A percentile compares a stretch with the other conserved stretches of the same genome.
Evolutionary conservation across 2,888 invertebrate genomes (phyloP).

Genomic region (Eupeodes luniger): DNA sequence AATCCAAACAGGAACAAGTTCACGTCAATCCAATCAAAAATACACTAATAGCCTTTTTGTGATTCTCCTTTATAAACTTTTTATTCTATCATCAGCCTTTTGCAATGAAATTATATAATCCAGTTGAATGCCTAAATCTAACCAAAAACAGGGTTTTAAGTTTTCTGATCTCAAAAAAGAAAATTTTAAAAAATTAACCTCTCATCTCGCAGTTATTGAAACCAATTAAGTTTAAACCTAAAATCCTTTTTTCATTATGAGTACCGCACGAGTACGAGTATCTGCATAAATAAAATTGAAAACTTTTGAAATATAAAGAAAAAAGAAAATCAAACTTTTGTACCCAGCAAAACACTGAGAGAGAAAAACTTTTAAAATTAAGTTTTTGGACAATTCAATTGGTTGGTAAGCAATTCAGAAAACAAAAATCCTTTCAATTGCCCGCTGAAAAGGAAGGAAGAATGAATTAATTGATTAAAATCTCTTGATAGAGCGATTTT

Average conservation of each 20-base stretch:
- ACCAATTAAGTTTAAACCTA: slow-evolving; percentile 61
- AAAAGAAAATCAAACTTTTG: slow-evolving; percentile 15
- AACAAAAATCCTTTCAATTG: slow-evolving; percentile 36
- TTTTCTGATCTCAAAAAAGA: not conserved
- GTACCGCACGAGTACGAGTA: too few species aligned
- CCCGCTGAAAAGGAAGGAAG: slow-evolving; percentile 8
- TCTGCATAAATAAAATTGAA: slow-evolving; percentile 32
- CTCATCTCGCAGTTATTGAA: slow-evolving; percentile 50
- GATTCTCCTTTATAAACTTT: not conserved
- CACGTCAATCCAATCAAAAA: not conserved
- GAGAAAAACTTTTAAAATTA: slow-evolving; percentile 34
- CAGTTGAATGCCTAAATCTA: not conserved
- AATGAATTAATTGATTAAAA: slow-evolving; percentile 68
- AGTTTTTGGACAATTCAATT: slow-evolving; percentile 30
- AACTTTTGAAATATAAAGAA: not conserved
- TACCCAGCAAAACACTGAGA: not conserved
- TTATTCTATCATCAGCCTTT: not conserved
- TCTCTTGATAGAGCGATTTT: slow-evolving; percentile 5
- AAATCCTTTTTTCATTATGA: slow-evolving; percentile 42
- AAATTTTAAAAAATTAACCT: not conserved
- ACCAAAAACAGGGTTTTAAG: slow-evolving; percentile 16
- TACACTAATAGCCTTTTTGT: not conserved
- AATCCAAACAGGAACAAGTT: not conserved
- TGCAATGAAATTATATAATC: slow-evolving; percentile 3
- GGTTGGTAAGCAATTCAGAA: slow-evolving; percentile 21